Evolutionary conservation across 1,140 invertebrate species (phyloP), one percentile per base, ranked within the genome.

Genomic region (Lerema accius): DNA sequence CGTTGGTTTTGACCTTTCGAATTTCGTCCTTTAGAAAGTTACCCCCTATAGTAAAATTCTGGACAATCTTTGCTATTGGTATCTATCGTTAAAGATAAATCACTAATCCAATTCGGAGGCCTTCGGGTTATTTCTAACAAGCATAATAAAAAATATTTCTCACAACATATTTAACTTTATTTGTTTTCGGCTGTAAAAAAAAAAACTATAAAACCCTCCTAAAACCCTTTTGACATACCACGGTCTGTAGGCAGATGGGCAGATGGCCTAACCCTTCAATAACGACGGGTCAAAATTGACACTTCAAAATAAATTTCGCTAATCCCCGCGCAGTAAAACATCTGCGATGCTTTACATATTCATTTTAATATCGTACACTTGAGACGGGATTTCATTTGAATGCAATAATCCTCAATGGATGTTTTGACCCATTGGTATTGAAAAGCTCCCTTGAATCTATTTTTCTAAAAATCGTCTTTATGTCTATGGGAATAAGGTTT

Each of bases 361-460:
- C 50, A 65, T 71, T 73, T 70, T 73, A 73, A 70, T 73, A 65
- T 65, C 67, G 53, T 64, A 62, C 67, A 73, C 71, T 73, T 73
- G 67, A 67, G 62, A 63, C 53, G 62, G 64, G 71, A 73, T 73
- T 73, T 73, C 67, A 51, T 73, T 67, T 73, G 61, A 68, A 71
- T 65, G 58, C 63, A 64, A 69, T 64, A 70, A 62, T 51, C 28
- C 59, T 64, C 48, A 61, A 67, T 66, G 43, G 63, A 69, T 72
- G 61, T 66, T 69, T 67, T 65, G 70, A 69, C 67, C 70, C 63
- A 66, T 32, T 56, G 50, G 67, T 45, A 55, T 70, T 53, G 49
- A 65, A 51, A 45, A 51, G 56, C 43, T 70, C 28, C 0, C 2
- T 19, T 23, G 6, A 9, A 11, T 23, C 37, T 48, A 48, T 32